phyloP scores from a whole-genome alignment of 1,140 invertebrate species.

The Drosophila takahashii region DNA sequence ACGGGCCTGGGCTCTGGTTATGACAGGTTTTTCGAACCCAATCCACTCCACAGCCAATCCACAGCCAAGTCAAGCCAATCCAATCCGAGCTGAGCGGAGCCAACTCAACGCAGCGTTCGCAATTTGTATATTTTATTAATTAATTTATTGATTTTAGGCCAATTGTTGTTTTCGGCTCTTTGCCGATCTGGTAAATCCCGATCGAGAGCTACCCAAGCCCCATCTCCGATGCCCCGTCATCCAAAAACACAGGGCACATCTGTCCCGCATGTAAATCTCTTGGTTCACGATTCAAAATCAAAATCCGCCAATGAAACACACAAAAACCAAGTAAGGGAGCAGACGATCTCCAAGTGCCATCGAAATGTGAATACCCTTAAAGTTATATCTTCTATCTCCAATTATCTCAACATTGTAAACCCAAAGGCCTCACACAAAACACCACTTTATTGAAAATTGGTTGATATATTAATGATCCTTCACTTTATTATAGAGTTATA shows the following conservation, averaged over 20 bases:
- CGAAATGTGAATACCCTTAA: neutral
- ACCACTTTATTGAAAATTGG: too few species aligned
- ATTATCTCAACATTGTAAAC: too few species aligned
- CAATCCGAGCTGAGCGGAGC: slow-evolving; percentile 4
- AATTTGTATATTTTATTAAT: slow-evolving; percentile 65
- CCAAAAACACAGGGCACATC: slow-evolving; percentile 29
- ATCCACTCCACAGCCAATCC: slow-evolving; percentile 29
- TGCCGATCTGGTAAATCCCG: slow-evolving; percentile 64
- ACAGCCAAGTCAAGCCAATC: slow-evolving; percentile 6
- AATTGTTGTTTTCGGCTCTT: slow-evolving; percentile 48
- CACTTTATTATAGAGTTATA: too few species aligned
- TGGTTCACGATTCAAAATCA: slow-evolving; percentile 15
- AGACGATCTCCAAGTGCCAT: neutral
- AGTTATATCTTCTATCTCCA: neutral
- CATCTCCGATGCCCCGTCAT: neutral
- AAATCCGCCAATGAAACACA: slow-evolving; percentile 12
- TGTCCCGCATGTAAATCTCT: slow-evolving; percentile 49
- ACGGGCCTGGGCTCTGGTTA: slow-evolving; percentile 58
- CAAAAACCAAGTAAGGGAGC: neutral
- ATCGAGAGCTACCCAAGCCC: slow-evolving; percentile 2
- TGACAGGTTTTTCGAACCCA: slow-evolving; percentile 70
- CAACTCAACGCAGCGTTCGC: slow-evolving; percentile 12
- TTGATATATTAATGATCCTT: too few species aligned
- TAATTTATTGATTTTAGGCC: slow-evolving; percentile 59
- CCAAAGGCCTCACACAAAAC: too few species aligned